Evolutionary conservation across 2,113 vertebrate genomes (phyloP).

Genomic region (Galbula dea): DNA sequence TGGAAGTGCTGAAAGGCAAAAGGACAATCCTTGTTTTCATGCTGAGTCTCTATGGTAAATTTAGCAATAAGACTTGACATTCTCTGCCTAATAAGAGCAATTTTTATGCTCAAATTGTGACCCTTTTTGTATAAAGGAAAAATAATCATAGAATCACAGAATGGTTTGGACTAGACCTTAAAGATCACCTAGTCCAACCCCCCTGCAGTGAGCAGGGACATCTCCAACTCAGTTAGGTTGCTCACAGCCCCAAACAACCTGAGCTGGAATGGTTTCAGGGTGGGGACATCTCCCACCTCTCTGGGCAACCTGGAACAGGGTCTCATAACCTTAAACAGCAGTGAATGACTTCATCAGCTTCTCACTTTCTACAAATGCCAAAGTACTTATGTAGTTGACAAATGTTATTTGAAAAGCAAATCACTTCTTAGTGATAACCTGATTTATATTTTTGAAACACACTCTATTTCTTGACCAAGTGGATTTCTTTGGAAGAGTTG

Average conservation of each 20-base stretch:
- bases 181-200: background rate
- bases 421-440: background rate
- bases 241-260: background rate
- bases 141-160: background rate
- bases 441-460: background rate
- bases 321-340: background rate
- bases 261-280: background rate
- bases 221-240: background rate
- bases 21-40: background rate
- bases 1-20: background rate
- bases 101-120: slow-evolving; percentile 48
- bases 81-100: slow-evolving; percentile 34
- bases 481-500: background rate
- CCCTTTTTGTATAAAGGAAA: background rate
- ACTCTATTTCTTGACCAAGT: background rate
- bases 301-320: background rate
- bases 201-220: background rate
- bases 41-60: slow-evolving; percentile 35
- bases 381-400: slow-evolving; percentile 17
- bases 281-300: background rate
- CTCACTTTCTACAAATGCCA: slow-evolving; percentile 23
- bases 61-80: slow-evolving; percentile 47
- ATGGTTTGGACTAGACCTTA: background rate
- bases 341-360: background rate
- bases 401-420: slow-evolving; percentile 21